Percentiles rank a stretch among this genome's conserved stretches.
These are phyloP conservation scores for Metridium senile DNA, from an alignment of 92 coral and sea anemone genomes.

Conservation along the genomic window DNA sequence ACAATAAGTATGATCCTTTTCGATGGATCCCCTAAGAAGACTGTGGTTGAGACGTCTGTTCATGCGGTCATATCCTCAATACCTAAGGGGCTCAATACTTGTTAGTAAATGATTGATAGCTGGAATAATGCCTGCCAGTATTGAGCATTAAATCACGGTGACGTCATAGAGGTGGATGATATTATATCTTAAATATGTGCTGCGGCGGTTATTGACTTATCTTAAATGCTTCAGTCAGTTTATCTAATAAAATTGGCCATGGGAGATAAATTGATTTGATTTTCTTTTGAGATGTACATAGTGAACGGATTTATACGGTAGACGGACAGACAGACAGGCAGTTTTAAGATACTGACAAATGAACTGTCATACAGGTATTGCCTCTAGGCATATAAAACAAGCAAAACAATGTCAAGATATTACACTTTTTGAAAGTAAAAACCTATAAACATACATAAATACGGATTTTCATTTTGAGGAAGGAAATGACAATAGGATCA, in stretches of 20 bases:
- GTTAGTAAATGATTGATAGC: not conserved
- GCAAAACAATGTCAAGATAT: no score
- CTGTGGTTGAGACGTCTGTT: not conserved
- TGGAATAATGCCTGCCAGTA: not conserved
- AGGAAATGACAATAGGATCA: no score
- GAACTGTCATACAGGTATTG: not conserved
- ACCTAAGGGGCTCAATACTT: not conserved
- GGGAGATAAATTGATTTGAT: not conserved
- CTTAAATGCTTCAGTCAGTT: not conserved
- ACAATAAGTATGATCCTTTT: not conserved
- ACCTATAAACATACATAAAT: no score
- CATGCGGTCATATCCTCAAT: not conserved
- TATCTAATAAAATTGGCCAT: not conserved
- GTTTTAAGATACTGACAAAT: not conserved
- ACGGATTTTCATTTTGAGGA: no score
- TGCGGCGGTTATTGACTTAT: not conserved
- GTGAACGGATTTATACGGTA: no score
- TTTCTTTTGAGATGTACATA: no score
- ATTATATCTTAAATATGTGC: constrained; percentile 3
- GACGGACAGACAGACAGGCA: not conserved
- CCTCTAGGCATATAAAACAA: not conserved
- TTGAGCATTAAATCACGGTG: not conserved
- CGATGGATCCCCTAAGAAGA: not conserved
- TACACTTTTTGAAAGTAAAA: no score
- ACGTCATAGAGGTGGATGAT: not conserved